A percentile compares a stretch with the other conserved stretches of the same genome.
Conservation (phyloP, 2,888 invertebrate genomes). For the Villa cingulata region DNA sequence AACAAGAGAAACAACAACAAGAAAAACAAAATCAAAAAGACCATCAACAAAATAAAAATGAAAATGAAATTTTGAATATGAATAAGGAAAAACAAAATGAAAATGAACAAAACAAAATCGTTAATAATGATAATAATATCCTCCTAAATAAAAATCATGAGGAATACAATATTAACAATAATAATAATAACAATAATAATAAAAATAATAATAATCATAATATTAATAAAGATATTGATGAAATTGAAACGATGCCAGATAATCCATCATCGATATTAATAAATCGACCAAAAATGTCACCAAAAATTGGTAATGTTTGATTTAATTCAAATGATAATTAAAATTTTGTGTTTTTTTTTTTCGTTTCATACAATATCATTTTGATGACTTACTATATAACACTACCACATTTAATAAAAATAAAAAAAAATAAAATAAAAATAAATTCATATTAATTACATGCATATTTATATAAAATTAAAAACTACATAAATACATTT, state of each 20-base stretch:
- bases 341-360: not conserved
- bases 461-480: too few species aligned
- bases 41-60: not conserved
- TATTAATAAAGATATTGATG: not conserved
- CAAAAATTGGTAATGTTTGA: constrained; percentile 9
- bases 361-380: too few species aligned
- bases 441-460: too few species aligned
- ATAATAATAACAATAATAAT: not conserved
- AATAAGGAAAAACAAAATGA: too few species aligned
- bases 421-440: too few species aligned
- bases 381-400: too few species aligned
- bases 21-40: not conserved
- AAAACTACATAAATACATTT: too few species aligned
- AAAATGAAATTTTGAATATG: too few species aligned
- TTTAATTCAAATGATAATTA: not conserved
- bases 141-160: too few species aligned
- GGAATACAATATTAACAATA: not conserved
- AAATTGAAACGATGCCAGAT: not conserved
- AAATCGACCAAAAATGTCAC: constrained; percentile 6
- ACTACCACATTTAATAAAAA: too few species aligned
- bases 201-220: too few species aligned
- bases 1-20: not conserved
- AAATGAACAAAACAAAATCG: not conserved
- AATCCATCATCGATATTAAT: constrained; percentile 6
- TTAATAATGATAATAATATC: too few species aligned